A percentile compares a stretch with the other conserved stretches of the same genome.
These are phyloP conservation scores for Fulica atra DNA, from an alignment of 2,113 vertebrate genomes.

Conservation along the genomic window DNA sequence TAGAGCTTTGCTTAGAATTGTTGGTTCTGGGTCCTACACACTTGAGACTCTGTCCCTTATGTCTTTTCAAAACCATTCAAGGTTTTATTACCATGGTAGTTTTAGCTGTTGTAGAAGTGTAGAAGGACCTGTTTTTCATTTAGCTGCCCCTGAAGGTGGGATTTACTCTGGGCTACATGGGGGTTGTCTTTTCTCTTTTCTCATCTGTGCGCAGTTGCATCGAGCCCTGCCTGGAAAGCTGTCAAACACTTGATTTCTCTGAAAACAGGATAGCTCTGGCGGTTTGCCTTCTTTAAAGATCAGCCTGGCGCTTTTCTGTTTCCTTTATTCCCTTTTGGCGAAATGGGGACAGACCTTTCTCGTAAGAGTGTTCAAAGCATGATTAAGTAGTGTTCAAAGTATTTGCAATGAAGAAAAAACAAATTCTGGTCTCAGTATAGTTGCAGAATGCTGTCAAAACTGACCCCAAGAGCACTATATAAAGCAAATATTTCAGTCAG, in stretches of 20 bases:
- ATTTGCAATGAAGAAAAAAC: neutral
- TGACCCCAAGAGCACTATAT: neutral
- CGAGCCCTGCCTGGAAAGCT: neutral
- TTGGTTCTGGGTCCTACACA: neutral
- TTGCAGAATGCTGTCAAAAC: neutral
- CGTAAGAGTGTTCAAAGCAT: neutral
- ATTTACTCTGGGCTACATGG: fast-evolving
- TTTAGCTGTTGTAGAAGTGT: neutral
- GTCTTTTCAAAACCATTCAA: neutral
- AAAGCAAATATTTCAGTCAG: neutral
- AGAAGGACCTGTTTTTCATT: neutral
- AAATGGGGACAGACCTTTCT: neutral
- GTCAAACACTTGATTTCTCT: neutral
- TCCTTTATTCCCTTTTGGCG: neutral
- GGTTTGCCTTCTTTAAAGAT: neutral
- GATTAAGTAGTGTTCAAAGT: neutral
- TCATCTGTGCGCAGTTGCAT: neutral
- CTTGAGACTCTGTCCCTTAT: neutral
- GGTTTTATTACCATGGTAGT: neutral
- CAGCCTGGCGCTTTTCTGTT: neutral
- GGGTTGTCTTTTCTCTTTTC: neutral
- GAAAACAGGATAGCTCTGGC: neutral
- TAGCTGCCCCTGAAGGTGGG: neutral
- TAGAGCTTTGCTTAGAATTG: neutral
- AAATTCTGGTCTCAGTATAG: neutral